Base-by-base conservation (phyloP, 2,797 vertebrate species). In the Eulemur rubriventer region DNA sequence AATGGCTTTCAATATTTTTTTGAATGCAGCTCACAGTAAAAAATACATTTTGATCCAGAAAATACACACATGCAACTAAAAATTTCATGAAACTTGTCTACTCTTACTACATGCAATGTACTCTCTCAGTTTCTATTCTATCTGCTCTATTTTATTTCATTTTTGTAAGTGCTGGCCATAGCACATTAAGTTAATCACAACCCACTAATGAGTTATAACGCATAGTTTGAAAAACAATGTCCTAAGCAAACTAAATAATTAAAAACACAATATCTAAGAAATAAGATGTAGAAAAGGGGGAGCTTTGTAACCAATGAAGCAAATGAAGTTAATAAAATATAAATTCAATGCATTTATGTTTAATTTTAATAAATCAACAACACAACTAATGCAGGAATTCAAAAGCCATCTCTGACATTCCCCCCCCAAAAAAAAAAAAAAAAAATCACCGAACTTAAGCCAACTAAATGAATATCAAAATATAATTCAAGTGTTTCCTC, bases 401-500 rank as follows among this genome's bases (percentile, higher is more conserved):
- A 94, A 95, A 96, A 86, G 12, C 26, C 24, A 78, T 26, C 20
- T 85, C 22, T 69, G 55, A 96, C 84, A 92, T 65, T 75, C 48
- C 78, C n/a, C n/a, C n/a, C n/a, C n/a, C n/a, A n/a, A 33, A 46
- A 14, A 89, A 95, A 59, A 22, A 91, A 94, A 59, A 59, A 6
- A 83, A 82, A 76, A 80, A 67, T 67, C 46, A 73, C 13, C 11
- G 67, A 86, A 86, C 48, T 86, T 89, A 83, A 79, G 55, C 4
- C 52, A 90, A 67, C n/a, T 55, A 91, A 72, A 69, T 83, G 35
- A 95, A 86, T 63, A 70, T 52, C 50, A 89, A 87, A 33, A 84
- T 41, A 26, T 26, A 84, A 84, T 65, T 89, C 20, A 52, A 13
- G 17, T 81, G 11, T 86, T 30, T 85, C 18, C 63, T 35, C 26